Evolutionary conservation across 2,797 vertebrate species (phyloP).

Genomic region (Myripristis murdjan): DNA sequence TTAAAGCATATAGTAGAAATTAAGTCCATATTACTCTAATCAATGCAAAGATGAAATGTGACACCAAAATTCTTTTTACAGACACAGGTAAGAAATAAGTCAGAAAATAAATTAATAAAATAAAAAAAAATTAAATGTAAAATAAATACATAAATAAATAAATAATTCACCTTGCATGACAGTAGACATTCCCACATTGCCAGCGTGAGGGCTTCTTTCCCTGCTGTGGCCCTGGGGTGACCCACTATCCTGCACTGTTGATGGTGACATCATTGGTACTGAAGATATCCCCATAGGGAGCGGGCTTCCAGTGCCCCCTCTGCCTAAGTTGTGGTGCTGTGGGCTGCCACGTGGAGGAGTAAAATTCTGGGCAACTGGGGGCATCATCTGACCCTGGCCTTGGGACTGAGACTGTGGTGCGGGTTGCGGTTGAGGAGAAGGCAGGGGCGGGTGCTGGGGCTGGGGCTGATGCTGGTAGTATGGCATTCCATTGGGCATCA

Average conservation of each 20-base stretch:
- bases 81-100: background rate
- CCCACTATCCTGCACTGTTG: conserved; percentile 72
- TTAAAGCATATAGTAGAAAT: background rate
- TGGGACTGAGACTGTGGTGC: conserved; percentile 75
- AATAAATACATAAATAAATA: conserved; percentile 4
- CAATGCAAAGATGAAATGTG: too few species aligned
- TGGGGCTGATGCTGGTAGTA: conserved; percentile 86
- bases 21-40: too few species aligned
- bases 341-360: conserved; percentile 84
- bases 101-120: background rate
- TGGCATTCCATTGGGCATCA: conserved; percentile 87
- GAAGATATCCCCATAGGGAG: conserved; percentile 74
- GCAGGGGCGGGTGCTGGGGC: conserved; percentile 76
- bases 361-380: conserved; percentile 80
- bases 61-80: too few species aligned
- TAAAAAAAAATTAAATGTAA: too few species aligned
- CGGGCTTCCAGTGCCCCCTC: conserved; percentile 78
- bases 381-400: conserved; percentile 76
- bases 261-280: conserved; percentile 74
- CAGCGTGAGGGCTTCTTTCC: conserved; percentile 75
- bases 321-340: conserved; percentile 78
- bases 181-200: conserved; percentile 66
- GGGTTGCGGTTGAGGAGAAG: conserved; percentile 68
- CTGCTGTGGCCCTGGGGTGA: conserved; percentile 79
- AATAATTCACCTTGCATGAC: conserved; percentile 79